A percentile compares a stretch with the other conserved stretches of the same genome.
phyloP scores from a whole-genome alignment of 2,113 vertebrate genomes.

The Cephalophus harveyi region DNA sequence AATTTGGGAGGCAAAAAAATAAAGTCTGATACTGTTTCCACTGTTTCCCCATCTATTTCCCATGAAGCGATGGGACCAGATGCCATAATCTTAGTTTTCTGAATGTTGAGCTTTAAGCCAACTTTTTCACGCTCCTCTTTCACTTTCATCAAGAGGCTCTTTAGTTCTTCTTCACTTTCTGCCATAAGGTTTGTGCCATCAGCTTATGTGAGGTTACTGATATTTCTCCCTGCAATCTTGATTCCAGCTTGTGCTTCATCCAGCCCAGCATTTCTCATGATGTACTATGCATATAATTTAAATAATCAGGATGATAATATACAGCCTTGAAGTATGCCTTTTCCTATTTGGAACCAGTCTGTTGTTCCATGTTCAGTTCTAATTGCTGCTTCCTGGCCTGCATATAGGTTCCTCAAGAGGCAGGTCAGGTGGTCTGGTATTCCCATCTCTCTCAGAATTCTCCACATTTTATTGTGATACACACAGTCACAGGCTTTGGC shows the following conservation, averaged over 20 bases:
- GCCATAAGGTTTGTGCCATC: background rate
- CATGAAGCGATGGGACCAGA: background rate
- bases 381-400: background rate
- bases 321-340: background rate
- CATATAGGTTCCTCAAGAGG: background rate
- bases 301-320: background rate
- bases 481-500: background rate
- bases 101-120: background rate
- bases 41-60: background rate
- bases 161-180: background rate
- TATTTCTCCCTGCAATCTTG: fast-evolving
- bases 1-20: background rate
- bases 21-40: background rate
- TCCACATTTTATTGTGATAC: background rate
- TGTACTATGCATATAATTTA: background rate
- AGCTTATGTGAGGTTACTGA: background rate
- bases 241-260: background rate
- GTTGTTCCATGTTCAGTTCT: background rate
- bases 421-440: background rate
- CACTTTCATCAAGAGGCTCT: background rate
- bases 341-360: background rate
- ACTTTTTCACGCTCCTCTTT: background rate
- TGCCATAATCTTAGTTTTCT: background rate
- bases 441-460: background rate
- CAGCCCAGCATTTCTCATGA: background rate